phyloP scores from a whole-genome alignment of 1,140 invertebrate species.

The Conopomorpha cramerella region DNA sequence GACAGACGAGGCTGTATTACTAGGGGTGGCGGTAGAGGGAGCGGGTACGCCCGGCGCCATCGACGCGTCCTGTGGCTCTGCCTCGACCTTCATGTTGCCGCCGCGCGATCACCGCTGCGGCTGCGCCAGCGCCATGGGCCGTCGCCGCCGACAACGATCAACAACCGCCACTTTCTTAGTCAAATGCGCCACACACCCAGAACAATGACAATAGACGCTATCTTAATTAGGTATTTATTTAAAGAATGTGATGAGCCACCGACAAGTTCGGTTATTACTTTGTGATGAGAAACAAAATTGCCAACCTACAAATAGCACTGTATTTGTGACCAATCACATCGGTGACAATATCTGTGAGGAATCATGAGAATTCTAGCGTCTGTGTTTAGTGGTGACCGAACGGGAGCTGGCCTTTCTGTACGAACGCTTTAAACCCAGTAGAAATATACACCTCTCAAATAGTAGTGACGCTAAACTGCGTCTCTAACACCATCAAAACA shows the following conservation, averaged over 20 bases:
- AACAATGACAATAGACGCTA: slow-evolving; percentile 5
- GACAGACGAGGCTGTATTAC: slow-evolving; percentile 40
- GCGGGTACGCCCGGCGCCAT: slow-evolving; percentile 12
- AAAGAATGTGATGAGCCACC: neutral
- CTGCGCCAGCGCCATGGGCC: slow-evolving; percentile 10
- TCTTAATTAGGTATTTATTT: neutral
- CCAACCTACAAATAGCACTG: too few species aligned
- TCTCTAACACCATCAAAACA: too few species aligned
- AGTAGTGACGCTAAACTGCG: too few species aligned
- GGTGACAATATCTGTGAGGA: too few species aligned
- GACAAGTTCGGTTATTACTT: neutral
- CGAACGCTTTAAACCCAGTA: too few species aligned
- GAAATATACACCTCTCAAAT: too few species aligned
- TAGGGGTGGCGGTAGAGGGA: slow-evolving; percentile 21
- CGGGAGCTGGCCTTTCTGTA: too few species aligned
- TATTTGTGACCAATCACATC: too few species aligned
- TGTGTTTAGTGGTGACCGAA: too few species aligned
- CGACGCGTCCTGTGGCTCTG: slow-evolving; percentile 27
- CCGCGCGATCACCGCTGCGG: slow-evolving; percentile 24
- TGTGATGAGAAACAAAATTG: neutral
- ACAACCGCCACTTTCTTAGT: slow-evolving; percentile 32
- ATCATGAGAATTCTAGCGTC: too few species aligned
- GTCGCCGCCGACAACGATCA: slow-evolving; percentile 10
- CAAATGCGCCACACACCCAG: slow-evolving; percentile 21
- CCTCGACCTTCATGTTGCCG: slow-evolving; percentile 40